Percentiles rank a stretch among this genome's conserved stretches.
Conservation (phyloP, 2,113 vertebrate species). For the Crotalus helleri region DNA sequence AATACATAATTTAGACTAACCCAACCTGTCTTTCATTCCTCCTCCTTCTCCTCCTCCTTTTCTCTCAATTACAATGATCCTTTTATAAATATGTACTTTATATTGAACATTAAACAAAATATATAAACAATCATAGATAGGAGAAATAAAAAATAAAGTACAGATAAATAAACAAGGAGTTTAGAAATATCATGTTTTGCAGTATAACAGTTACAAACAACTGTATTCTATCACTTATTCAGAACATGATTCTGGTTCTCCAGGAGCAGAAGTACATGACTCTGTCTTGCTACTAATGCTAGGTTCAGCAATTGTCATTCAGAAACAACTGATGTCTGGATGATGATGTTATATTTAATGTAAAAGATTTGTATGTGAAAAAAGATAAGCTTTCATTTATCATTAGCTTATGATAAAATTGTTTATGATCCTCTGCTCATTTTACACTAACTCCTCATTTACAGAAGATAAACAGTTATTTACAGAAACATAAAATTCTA, state of each 20-base stretch:
- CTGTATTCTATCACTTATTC: neutral
- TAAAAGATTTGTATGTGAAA: conserved; percentile 7
- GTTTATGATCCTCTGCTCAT: conserved; percentile 19
- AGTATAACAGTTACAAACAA: neutral
- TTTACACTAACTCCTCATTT: conserved; percentile 10
- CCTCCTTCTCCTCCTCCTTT: neutral
- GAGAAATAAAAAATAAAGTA: neutral
- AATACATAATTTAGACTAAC: neutral
- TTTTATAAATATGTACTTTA: neutral
- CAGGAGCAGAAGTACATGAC: neutral
- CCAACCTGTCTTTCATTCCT: neutral
- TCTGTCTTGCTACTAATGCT: neutral
- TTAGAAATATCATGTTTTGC: neutral
- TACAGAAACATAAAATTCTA: conserved; percentile 49
- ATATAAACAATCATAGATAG: neutral
- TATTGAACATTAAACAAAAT: neutral
- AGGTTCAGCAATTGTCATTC: neutral
- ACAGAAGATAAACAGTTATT: conserved; percentile 40
- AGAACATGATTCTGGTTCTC: neutral
- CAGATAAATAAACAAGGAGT: neutral
- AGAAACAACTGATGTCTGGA: neutral
- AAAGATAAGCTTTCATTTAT: conserved; percentile 24
- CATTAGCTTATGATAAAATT: conserved; percentile 30
- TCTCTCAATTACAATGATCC: neutral
- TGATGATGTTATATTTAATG: neutral